Evolutionary conservation across 2,888 invertebrate species (phyloP), one percentile per base, ranked within the genome.

Genomic region (Colostygia pectinataria): DNA sequence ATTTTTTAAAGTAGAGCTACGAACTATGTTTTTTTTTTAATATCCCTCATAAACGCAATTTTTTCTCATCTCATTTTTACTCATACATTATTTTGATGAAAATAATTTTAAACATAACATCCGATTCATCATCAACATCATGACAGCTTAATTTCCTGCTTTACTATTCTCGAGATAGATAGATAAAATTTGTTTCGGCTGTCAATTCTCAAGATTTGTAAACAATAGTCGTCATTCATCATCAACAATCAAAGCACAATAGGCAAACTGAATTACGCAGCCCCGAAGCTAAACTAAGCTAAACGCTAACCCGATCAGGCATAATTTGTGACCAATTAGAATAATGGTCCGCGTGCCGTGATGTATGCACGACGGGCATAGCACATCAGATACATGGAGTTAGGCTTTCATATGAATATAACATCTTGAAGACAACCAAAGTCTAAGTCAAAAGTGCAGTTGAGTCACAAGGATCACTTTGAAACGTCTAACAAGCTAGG

Each of bases 291-390:
- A 79, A 82, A 80, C 85, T 77, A 74, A 81, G 77, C 87, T 83
- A 82, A 83, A 80, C 75, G 82, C 81, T 89, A 89, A 89, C 88
- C 90, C 88, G 88, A 89, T 90, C 88, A 83, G 83, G 79, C 86
- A 85, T 88, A 89, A 90, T 89, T 90, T 89, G 90, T 82, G 90
- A 86, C 85, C 90, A 90, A 90, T 90, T 90, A 90, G 89, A 89
- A 89, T 90, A 90, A 90, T 90, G 90, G 89, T 78, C 77, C 67
- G 68, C 73, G 68, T 68, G 64, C 75, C 65, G 86, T 89, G 90
- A 90, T 83, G 89, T 85, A 88, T 88, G 87, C 85, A 82, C 77
- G 80, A 77, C 79, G 78, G 77, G 68, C 68, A 61, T 43, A 48
- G 66, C 53, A 69, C 48, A 70, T 0, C 42, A 48, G 31, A 34